A percentile compares a stretch with the other conserved stretches of the same genome.
Conservation (phyloP, 1,140 invertebrate genomes). For the Zaprionus vittiger region DNA sequence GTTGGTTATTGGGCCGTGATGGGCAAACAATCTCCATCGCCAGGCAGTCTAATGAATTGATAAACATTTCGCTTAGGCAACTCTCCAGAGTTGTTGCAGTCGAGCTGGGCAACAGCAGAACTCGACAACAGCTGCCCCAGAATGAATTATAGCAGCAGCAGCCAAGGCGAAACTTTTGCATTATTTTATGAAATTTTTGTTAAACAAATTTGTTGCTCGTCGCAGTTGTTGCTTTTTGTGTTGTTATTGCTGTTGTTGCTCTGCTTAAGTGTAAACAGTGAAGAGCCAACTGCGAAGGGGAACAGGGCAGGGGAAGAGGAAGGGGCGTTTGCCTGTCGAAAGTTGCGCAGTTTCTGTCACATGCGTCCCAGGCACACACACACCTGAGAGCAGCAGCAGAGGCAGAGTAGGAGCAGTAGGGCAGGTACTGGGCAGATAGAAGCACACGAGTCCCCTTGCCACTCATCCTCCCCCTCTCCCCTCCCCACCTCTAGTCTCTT, state of each 20-base stretch:
- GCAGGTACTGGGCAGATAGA: slow-evolving; percentile 38
- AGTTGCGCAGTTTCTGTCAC: slow-evolving; percentile 54
- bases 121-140: slow-evolving; percentile 45
- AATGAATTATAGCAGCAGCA: slow-evolving; percentile 42
- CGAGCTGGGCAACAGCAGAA: not conserved
- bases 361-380: slow-evolving; percentile 43
- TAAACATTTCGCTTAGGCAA: slow-evolving; percentile 45
- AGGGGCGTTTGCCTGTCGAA: slow-evolving; percentile 26
- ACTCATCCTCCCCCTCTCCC: not conserved
- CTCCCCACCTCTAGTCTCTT: not conserved
- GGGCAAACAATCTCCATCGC: slow-evolving; percentile 49
- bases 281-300: slow-evolving; percentile 15
- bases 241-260: slow-evolving; percentile 40
- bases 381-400: slow-evolving; percentile 20
- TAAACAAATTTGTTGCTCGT: slow-evolving; percentile 58
- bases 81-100: slow-evolving; percentile 37
- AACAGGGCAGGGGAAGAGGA: not conserved
- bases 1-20: slow-evolving; percentile 44
- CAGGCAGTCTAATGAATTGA: slow-evolving; percentile 53
- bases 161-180: slow-evolving; percentile 45
- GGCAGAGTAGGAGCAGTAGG: not conserved
- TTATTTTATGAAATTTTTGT: slow-evolving; percentile 61
- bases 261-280: slow-evolving; percentile 62
- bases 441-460: slow-evolving; percentile 9
- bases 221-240: slow-evolving; percentile 23